Percentiles rank a stretch among this genome's conserved stretches.
Evolutionary conservation across 2,113 vertebrate genomes (phyloP).

Genomic region (Chlamydotis undulata): DNA sequence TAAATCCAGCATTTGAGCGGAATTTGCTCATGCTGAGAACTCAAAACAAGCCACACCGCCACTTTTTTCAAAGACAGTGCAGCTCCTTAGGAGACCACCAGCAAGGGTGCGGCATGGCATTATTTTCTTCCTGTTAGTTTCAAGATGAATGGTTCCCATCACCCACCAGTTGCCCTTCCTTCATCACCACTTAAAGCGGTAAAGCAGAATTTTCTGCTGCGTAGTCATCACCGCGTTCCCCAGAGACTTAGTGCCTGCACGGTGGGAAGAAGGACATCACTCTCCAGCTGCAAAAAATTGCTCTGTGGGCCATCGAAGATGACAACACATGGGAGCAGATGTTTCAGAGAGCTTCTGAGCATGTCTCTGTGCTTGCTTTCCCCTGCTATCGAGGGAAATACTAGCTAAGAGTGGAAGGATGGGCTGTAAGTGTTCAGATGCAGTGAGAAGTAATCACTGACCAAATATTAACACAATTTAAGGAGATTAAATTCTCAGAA

Average conservation of each 20-base stretch:
- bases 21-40: background rate
- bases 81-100: background rate
- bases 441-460: background rate
- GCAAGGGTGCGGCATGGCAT: background rate
- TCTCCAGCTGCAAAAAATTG: background rate
- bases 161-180: background rate
- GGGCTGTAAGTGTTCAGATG: background rate
- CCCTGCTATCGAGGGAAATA: background rate
- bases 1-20: background rate
- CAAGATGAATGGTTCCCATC: background rate
- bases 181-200: background rate
- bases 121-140: background rate
- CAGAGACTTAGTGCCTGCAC: background rate
- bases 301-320: background rate
- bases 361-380: background rate
- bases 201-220: background rate
- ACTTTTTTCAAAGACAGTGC: background rate
- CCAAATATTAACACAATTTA: background rate
- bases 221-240: accelerated
- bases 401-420: background rate
- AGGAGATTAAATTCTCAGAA: background rate
- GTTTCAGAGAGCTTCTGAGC: background rate
- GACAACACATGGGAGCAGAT: background rate
- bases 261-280: background rate
- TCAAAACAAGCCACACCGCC: background rate